These are phyloP conservation scores for Notechis scutatus DNA, from an alignment of 2,113 vertebrate species.

Conservation along the genomic window DNA sequence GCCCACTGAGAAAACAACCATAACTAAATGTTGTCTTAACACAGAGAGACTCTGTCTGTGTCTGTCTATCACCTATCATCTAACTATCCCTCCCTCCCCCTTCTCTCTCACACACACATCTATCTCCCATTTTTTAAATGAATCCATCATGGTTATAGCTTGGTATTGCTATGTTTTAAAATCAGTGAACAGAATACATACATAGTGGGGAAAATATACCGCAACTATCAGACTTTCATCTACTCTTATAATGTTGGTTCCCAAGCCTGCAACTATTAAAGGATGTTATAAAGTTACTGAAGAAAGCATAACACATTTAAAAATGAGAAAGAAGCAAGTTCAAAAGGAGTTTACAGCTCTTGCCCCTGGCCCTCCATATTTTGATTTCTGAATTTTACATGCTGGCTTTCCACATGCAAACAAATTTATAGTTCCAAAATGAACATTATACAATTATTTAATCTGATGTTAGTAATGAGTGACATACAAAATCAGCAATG, in stretches of 20 bases:
- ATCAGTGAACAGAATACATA: background rate
- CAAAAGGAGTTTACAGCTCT: background rate
- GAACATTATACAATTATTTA: background rate
- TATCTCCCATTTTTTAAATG: background rate
- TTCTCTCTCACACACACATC: no score
- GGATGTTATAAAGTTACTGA: background rate
- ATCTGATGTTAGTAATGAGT: background rate
- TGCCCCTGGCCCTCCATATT: background rate
- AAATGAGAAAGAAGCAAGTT: background rate
- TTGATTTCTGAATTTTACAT: background rate
- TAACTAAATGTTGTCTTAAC: background rate
- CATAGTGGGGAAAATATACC: background rate
- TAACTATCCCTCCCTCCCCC: background rate
- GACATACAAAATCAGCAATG: background rate
- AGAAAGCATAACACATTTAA: background rate
- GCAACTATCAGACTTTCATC: background rate
- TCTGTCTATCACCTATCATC: background rate
- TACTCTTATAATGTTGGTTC: background rate
- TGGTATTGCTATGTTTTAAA: background rate
- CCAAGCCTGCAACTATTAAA: background rate
- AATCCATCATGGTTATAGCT: background rate
- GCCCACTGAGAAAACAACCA: background rate
- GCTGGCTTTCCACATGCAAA: background rate
- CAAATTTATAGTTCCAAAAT: background rate
- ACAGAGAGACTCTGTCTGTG: background rate